Conservation (phyloP, 2,797 vertebrate species). For the Esox masquinongy region DNA sequence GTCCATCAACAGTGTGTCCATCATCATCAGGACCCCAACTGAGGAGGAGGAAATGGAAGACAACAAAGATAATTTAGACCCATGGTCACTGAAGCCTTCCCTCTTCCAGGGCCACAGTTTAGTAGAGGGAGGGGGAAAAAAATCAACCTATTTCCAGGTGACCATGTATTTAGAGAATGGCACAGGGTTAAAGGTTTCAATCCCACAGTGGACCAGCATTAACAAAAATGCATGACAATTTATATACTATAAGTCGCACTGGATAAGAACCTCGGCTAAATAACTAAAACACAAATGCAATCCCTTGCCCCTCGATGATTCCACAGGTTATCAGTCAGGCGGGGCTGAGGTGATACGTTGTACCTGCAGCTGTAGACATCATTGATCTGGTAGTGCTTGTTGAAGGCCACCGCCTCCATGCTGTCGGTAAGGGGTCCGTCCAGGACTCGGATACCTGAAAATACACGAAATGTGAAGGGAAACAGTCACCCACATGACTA, state of each 20-base stretch:
- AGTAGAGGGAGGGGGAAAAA: neutral
- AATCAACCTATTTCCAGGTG: too few relatives aligned
- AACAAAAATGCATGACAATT: too few relatives aligned
- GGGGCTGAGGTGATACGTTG: neutral
- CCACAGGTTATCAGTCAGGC: neutral
- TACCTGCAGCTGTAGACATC: slow-evolving; percentile 99
- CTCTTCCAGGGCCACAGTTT: too few relatives aligned
- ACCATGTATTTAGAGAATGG: too few relatives aligned
- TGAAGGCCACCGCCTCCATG: slow-evolving; percentile 96
- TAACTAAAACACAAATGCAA: too few relatives aligned
- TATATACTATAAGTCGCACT: too few relatives aligned
- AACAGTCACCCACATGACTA: neutral
- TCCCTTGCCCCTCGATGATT: too few relatives aligned
- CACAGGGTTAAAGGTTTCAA: too few relatives aligned
- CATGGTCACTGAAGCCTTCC: neutral
- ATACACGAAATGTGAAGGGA: neutral
- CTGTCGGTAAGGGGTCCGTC: slow-evolving; percentile 96
- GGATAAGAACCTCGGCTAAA: too few relatives aligned
- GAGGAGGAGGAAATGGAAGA: slow-evolving; percentile 24
- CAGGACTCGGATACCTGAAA: slow-evolving; percentile 90
- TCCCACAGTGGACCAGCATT: too few relatives aligned
- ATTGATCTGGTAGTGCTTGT: slow-evolving; percentile 98
- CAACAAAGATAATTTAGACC: neutral
- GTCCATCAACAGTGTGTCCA: slow-evolving; percentile 94
- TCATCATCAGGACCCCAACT: slow-evolving; percentile 99